Conservation (phyloP, 2,113 vertebrate genomes). For the Zosterops lateralis region DNA sequence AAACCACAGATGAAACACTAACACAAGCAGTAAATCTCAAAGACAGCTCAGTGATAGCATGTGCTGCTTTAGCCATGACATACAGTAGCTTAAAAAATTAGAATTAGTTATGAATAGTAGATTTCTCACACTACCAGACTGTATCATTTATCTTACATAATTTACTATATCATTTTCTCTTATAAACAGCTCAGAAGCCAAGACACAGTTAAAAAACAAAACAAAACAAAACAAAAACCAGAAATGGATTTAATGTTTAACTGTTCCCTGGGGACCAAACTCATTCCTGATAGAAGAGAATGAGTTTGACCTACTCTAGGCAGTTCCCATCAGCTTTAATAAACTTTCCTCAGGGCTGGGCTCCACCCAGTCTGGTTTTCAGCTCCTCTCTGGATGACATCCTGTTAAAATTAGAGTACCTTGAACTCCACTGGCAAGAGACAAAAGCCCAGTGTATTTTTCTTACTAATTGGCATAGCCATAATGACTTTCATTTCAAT, state of each 20-base stretch:
- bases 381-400: neutral
- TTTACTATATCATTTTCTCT: conserved; percentile 62
- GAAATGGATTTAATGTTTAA: conserved; percentile 53
- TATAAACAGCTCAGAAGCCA: conserved; percentile 60
- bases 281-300: neutral
- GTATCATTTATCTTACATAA: conserved; percentile 46
- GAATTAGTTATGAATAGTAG: conserved; percentile 65
- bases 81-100: conserved; percentile 64
- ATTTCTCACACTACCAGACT: conserved; percentile 57
- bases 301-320: conserved; percentile 23
- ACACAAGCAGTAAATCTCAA: conserved; percentile 59
- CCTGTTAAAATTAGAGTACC: conserved; percentile 25
- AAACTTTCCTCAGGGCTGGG: neutral
- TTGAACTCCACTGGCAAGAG: conserved; percentile 8
- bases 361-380: neutral
- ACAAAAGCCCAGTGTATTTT: conserved; percentile 29
- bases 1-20: conserved; percentile 56
- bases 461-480: conserved; percentile 20
- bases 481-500: conserved; percentile 26
- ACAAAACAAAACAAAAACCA: conserved; percentile 34
- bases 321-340: conserved; percentile 14
- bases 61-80: conserved; percentile 62
- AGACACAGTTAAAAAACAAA: neutral
- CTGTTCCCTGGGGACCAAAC: neutral
- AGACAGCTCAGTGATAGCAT: conserved; percentile 65